Evolutionary conservation across 37 sponge, comb jelly and placozoan genomes (phyloP).

Genomic region (Cliona cf. orientalis): DNA sequence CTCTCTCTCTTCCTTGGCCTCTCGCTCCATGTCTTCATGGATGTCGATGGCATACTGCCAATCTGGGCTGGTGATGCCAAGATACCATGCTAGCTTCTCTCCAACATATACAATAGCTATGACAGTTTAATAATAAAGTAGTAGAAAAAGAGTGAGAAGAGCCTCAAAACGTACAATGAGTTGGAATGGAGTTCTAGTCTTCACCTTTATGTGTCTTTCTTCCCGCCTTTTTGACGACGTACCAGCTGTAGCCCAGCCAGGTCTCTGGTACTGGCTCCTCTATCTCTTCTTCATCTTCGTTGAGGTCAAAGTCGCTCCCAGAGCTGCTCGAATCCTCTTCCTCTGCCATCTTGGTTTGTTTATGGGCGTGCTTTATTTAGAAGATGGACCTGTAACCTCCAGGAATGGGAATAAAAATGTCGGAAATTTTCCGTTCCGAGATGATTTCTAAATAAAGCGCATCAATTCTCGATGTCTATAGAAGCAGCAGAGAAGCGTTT

Average conservation of each 20-base stretch:
- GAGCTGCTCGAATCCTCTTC: neutral
- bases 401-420: neutral
- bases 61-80: conserved; percentile 68
- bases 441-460: neutral
- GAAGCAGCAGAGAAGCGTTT: neutral
- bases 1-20: conserved; percentile 33
- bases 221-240: conserved; percentile 9
- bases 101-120: conserved; percentile 51
- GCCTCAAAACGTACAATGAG: neutral
- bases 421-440: neutral
- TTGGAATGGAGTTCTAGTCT: neutral
- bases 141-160: neutral
- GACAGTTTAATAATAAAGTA: neutral
- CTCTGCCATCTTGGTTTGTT: neutral
- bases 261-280: conserved; percentile 2
- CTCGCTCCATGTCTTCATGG: conserved; percentile 59
- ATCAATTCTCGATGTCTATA: neutral
- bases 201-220: conserved; percentile 4
- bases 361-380: conserved; percentile 8
- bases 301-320: neutral
- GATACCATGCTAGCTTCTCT: conserved; percentile 52
- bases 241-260: conserved; percentile 41
- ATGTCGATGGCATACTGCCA: conserved; percentile 77
- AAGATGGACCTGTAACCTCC: neutral
- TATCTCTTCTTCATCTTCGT: neutral